Conservation (phyloP, 1,140 invertebrate species). For the Macrobrachium rosenbergii region DNA sequence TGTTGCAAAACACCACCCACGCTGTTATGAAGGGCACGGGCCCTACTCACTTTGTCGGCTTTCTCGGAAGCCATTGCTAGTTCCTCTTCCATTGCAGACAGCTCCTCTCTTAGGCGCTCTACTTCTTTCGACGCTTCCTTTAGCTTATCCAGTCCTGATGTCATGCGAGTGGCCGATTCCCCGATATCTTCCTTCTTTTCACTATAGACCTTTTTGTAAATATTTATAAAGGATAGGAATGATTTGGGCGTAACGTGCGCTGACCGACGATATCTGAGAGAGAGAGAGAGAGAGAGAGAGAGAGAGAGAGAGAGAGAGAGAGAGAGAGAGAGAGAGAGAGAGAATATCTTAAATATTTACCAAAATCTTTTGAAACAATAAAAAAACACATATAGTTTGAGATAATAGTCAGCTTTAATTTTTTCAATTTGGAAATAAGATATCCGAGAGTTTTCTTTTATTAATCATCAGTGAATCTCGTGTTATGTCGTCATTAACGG, state of each 20-base stretch:
- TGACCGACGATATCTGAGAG: slow-evolving; percentile 83
- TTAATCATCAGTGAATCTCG: too few species aligned
- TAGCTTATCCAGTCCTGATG: slow-evolving; percentile 91
- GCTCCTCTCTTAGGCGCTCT: slow-evolving; percentile 88
- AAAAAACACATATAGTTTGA: too few species aligned
- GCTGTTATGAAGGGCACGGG: too few species aligned
- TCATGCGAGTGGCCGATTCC: slow-evolving; percentile 92
- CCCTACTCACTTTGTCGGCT: slow-evolving; percentile 79
- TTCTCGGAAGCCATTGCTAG: slow-evolving; percentile 88
- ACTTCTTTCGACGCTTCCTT: slow-evolving; percentile 95
- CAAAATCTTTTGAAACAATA: too few species aligned
- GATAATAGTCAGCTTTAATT: too few species aligned
- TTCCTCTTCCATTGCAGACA: slow-evolving; percentile 94
- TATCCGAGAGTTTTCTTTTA: too few species aligned
- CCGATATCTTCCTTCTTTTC: slow-evolving; percentile 88
- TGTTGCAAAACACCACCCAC: too few species aligned
- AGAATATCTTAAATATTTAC: too few species aligned
- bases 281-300: background rate
- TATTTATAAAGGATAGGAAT: slow-evolving; percentile 94
- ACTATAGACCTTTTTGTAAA: slow-evolving; percentile 93
- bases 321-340: slow-evolving; percentile 18
- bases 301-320: slow-evolving; percentile 26
- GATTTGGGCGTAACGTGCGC: slow-evolving; percentile 98
- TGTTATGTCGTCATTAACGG: too few species aligned
- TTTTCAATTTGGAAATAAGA: too few species aligned